phyloP scores from a whole-genome alignment of 2,888 invertebrate species.

The Sepiola atlantica region DNA sequence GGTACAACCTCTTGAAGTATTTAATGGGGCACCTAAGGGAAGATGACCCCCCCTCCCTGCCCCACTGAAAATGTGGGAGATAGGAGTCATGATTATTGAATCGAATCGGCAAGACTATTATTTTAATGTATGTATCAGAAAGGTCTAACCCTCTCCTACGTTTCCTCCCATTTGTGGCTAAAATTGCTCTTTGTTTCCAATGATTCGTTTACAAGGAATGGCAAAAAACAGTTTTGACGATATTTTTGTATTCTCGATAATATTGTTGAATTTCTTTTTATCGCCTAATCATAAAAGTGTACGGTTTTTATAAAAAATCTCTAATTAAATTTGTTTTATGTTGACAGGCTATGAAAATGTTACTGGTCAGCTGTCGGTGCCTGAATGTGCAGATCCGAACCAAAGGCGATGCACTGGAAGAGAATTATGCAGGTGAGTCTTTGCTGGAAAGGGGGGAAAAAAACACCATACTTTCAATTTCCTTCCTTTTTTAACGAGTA shows the following conservation, averaged over 20 bases:
- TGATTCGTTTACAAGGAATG: too few species aligned
- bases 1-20: too few species aligned
- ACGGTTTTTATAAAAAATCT: not conserved
- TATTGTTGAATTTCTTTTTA: not conserved
- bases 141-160: too few species aligned
- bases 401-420: slow-evolving; percentile 41
- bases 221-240: too few species aligned
- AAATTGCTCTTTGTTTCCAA: too few species aligned
- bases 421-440: slow-evolving; percentile 38
- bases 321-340: not conserved
- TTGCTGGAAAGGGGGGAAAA: not conserved
- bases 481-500: not conserved
- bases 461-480: not conserved
- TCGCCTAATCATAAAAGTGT: not conserved
- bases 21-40: too few species aligned
- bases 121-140: too few species aligned
- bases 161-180: too few species aligned
- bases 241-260: not conserved
- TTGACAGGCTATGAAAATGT: slow-evolving; percentile 45
- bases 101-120: too few species aligned
- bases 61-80: too few species aligned
- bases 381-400: slow-evolving; percentile 44
- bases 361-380: slow-evolving; percentile 38
- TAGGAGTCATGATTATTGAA: too few species aligned
- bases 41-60: too few species aligned